phyloP scores from a whole-genome alignment of 1,140 invertebrate species.

The Harlomillsia oculata region DNA sequence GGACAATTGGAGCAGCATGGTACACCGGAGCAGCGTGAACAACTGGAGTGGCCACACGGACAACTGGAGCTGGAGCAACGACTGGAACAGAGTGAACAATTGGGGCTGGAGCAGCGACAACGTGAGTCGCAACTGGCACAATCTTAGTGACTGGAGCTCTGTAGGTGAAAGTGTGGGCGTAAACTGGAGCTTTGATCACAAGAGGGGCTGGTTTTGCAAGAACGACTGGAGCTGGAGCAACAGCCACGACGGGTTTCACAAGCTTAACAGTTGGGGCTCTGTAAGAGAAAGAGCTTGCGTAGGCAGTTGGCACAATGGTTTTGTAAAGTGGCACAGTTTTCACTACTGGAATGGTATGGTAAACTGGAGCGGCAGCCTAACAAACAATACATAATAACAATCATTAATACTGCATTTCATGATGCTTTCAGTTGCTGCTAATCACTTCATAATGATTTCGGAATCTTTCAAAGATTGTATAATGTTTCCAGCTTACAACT shows the following conservation, averaged over 20 bases:
- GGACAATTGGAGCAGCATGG: not conserved
- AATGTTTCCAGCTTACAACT: no score
- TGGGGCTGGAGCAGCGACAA: not conserved
- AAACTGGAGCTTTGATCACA: constrained; percentile 3
- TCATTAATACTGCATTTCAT: no score
- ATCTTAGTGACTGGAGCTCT: not conserved
- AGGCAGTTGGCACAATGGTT: constrained; percentile 7
- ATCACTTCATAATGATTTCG: no score
- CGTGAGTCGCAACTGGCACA: not conserved
- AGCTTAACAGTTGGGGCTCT: constrained; percentile 10
- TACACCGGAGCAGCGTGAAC: not conserved
- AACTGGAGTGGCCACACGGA: not conserved
- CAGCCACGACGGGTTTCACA: not conserved
- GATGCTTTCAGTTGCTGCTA: no score
- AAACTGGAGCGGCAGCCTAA: constrained; percentile 1
- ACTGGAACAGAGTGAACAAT: constrained; percentile 2
- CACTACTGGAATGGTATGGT: not conserved
- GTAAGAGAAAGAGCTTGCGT: constrained; percentile 10
- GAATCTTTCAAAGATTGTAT: no score
- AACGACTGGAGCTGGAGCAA: constrained; percentile 11
- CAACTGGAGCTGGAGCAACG: not conserved
- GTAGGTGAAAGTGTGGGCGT: constrained; percentile 10
- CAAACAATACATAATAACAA: no score
- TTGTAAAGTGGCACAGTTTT: constrained; percentile 1
- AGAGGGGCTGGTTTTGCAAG: not conserved